Evolutionary conservation across 2,888 invertebrate genomes (phyloP).

Genomic region (Kryphioiulus occultus): DNA sequence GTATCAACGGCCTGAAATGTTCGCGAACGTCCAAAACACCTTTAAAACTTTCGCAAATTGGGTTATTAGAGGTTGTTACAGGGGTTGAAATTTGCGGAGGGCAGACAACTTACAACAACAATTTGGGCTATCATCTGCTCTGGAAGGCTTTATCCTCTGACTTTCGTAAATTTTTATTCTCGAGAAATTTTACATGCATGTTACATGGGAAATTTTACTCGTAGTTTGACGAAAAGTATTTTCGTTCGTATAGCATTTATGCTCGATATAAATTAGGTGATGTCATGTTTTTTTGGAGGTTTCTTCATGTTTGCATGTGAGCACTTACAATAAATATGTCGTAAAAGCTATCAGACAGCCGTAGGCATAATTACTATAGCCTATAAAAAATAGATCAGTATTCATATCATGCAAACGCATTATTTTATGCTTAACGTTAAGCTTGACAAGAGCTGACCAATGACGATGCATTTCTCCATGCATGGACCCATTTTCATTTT

Average conservation of each 20-base stretch:
- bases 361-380: background rate
- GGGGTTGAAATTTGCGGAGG: slow-evolving; percentile 31
- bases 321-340: background rate
- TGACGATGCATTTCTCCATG: background rate
- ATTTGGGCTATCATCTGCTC: slow-evolving; percentile 31
- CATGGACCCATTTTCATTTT: slow-evolving; percentile 1
- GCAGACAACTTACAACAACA: slow-evolving; percentile 6
- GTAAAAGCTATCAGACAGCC: background rate
- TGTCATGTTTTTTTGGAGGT: background rate
- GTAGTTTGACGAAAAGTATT: background rate
- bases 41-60: slow-evolving; percentile 10
- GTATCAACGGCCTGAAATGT: background rate
- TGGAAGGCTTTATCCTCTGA: background rate
- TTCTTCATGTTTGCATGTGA: background rate
- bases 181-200: background rate
- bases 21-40: background rate
- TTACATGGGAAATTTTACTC: background rate
- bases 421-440: background rate
- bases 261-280: slow-evolving; percentile 27
- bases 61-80: slow-evolving; percentile 33
- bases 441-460: background rate
- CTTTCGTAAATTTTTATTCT: background rate
- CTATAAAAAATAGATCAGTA: background rate
- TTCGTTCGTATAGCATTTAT: background rate
- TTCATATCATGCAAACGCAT: background rate